phyloP scores from a whole-genome alignment of 2,113 vertebrate genomes.

The Brienomyrus brachyistius region DNA sequence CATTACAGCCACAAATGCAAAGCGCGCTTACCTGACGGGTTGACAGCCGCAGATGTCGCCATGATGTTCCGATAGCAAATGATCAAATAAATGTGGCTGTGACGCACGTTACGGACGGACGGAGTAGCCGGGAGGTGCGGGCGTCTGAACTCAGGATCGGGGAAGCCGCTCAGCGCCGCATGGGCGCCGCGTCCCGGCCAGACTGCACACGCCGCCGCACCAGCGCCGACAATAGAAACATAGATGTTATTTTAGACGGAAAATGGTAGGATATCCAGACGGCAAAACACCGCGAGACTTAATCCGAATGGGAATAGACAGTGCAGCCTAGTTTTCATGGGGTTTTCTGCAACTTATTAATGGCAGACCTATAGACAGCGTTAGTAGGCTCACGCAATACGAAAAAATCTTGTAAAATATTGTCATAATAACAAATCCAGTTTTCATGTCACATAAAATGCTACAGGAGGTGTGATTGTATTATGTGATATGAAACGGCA shows the following conservation, averaged over 20 bases:
- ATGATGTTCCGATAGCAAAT: slow-evolving; percentile 58
- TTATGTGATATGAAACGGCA: background rate
- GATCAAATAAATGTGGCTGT: slow-evolving; percentile 38
- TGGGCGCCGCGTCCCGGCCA: slow-evolving; percentile 11
- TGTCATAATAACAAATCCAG: background rate
- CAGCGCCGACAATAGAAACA: background rate
- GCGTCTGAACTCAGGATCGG: slow-evolving; percentile 39
- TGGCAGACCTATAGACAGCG: background rate
- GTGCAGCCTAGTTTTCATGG: background rate
- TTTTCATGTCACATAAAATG: background rate
- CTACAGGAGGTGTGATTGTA: background rate
- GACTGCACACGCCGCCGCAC: background rate
- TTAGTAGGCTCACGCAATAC: background rate
- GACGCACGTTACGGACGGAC: slow-evolving; percentile 45
- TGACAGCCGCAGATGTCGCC: slow-evolving; percentile 86
- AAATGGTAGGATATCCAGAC: slow-evolving; percentile 60
- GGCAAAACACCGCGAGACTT: slow-evolving; percentile 73
- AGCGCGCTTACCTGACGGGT: slow-evolving; percentile 77
- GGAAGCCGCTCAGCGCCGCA: slow-evolving; percentile 22
- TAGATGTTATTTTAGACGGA: slow-evolving; percentile 29
- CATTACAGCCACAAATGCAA: background rate
- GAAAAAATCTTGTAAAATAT: background rate
- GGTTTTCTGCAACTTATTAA: background rate
- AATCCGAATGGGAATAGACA: background rate
- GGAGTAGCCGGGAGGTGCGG: slow-evolving; percentile 30